Base-by-base conservation (phyloP, 2,113 vertebrate species). In the Alethe diademata region DNA sequence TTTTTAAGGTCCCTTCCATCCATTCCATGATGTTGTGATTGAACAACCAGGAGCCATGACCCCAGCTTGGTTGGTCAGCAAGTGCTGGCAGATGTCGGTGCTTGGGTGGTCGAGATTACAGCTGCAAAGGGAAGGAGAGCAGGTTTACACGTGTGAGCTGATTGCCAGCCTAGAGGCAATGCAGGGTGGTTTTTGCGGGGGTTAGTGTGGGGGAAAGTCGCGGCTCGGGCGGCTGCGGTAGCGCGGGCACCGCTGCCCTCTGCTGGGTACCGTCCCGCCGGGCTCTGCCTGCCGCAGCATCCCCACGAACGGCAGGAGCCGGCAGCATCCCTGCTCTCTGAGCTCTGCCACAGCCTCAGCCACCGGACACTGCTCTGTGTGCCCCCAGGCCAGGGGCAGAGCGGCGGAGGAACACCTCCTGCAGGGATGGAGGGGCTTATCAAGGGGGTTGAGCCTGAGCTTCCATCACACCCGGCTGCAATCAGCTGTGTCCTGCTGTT, bases 371-470 rank as follows among this genome's bases (percentile, higher is more conserved):
- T 0, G 8, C 36, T 79, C 4, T 9, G 12, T 19, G 60, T 57
- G 26, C 50, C 33, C 22, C 12, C 28, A 43, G 57, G 8, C 22
- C 64, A 14, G 29, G 13, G 36, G 3, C 10, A 71, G 35, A 57
- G 76, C 66, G 45, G 33, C 23, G 23, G 12, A 38, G 14, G 14
- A 47, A 16, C 1, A 5, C 25, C 58, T 73, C 28, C 91, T 69
- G 29, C 35, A 29, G 67, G 33, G 8, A 2, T 36, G 14, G 56
- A 54, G 56, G 40, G 7, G 6, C 23, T 69, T 24, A 20, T 3
- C 1, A 1, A 51, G 35, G 28, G 14, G 19, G 25, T 20, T 1
- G 3, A 69, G 33, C 3, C 4, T 3, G 5, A 67, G 33, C 18
- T 87, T 50, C 69, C n/a, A 14, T 31, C 7, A 16, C 20, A 35